phyloP scores from a whole-genome alignment of 1,140 invertebrate genomes.

The Anastrepha obliqua region DNA sequence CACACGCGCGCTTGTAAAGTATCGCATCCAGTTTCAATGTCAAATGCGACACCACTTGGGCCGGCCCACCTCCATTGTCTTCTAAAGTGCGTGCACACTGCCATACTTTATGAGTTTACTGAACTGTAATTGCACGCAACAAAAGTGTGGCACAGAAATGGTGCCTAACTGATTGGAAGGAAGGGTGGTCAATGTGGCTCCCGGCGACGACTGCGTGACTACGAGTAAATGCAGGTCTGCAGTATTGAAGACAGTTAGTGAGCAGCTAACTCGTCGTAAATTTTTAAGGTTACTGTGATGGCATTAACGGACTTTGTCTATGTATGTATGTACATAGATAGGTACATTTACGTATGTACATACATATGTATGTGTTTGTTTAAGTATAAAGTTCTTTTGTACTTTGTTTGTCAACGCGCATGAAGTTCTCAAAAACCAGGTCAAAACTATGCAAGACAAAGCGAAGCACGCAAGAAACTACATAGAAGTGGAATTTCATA shows the following conservation, averaged over 20 bases:
- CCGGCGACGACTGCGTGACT: not conserved
- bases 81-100: slow-evolving; percentile 9
- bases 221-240: not conserved
- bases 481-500: not conserved
- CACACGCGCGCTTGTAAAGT: not conserved
- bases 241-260: not conserved
- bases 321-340: no score
- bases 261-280: slow-evolving; percentile 1
- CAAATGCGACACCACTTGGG: not conserved
- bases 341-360: not conserved
- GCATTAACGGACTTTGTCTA: not conserved
- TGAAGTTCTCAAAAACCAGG: slow-evolving; percentile 14
- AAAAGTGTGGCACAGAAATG: not conserved
- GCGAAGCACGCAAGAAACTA: not conserved
- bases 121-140: slow-evolving; percentile 37
- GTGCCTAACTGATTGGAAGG: not conserved
- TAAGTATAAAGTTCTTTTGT: not conserved
- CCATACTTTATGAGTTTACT: slow-evolving; percentile 22
- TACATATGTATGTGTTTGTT: not conserved
- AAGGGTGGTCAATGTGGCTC: not conserved
- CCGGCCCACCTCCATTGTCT: not conserved
- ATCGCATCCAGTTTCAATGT: slow-evolving; percentile 30
- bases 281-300: slow-evolving; percentile 5
- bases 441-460: not conserved
- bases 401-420: not conserved